Evolutionary conservation across 2,888 invertebrate species (phyloP).

Genomic region (Eupithecia pulchellata): DNA sequence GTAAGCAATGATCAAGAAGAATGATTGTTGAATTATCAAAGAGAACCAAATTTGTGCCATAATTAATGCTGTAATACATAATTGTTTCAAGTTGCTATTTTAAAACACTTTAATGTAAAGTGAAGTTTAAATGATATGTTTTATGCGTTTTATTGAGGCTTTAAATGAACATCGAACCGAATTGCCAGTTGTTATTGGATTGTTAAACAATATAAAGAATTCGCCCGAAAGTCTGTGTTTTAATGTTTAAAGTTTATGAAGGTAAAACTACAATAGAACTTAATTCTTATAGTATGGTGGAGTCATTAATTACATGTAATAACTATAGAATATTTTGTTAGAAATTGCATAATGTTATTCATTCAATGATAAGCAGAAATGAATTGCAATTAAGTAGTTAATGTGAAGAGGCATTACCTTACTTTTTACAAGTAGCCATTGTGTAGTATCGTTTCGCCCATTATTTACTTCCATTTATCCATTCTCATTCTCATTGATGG

Average conservation of each 20-base stretch:
- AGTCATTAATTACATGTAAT: background rate
- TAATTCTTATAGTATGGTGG: background rate
- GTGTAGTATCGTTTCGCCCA: background rate
- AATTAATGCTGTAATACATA: conserved; percentile 6
- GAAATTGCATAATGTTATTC: background rate
- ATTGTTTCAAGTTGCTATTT: conserved; percentile 8
- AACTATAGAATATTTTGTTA: background rate
- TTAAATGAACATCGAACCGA: conserved; percentile 23
- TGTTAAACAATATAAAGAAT: conserved; percentile 38
- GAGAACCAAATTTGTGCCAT: background rate
- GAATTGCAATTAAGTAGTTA: background rate
- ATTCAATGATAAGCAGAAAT: background rate
- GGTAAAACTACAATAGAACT: background rate
- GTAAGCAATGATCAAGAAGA: background rate
- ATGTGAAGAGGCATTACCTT: background rate
- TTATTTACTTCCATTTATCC: background rate
- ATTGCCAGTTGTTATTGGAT: conserved; percentile 38
- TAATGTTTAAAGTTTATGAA: conserved; percentile 25
- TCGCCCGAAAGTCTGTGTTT: conserved; percentile 28
- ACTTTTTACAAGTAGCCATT: background rate
- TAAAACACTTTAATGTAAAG: conserved; percentile 5
- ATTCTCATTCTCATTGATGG: background rate
- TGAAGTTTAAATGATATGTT: conserved; percentile 10
- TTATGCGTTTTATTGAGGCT: conserved; percentile 30
- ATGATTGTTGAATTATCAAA: background rate